Evolutionary conservation across 1,140 invertebrate species (phyloP).

Genomic region (Drosophila orosa): DNA sequence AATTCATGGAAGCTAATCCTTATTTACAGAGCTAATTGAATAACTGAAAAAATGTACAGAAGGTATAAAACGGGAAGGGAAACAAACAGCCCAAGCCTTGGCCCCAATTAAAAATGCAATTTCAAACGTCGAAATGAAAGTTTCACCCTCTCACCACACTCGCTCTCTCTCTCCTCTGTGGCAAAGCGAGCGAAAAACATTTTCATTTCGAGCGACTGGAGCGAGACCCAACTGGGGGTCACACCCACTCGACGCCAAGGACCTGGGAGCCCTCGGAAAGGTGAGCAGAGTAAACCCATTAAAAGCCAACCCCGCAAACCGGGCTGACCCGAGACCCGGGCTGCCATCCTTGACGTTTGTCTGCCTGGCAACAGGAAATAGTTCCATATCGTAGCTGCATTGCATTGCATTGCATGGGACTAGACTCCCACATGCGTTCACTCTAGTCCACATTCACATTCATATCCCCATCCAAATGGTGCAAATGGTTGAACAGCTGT

Average conservation of each 20-base stretch:
- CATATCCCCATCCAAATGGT: conserved; percentile 6
- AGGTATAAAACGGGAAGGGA: not conserved
- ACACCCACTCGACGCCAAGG: conserved; percentile 46
- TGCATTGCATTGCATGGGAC: conserved; percentile 14
- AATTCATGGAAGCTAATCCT: conserved; percentile 1
- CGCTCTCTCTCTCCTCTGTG: conserved; percentile 2
- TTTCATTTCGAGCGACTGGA: conserved; percentile 43
- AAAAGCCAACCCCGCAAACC: conserved; percentile 15
- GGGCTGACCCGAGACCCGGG: too few species aligned
- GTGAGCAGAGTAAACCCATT: conserved; percentile 53
- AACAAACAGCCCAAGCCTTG: conserved; percentile 45
- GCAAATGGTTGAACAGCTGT: conserved; percentile 57
- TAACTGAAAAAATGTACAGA: conserved; percentile 48
- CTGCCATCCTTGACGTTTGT: conserved; percentile 42
- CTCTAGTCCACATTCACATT: conserved; percentile 6
- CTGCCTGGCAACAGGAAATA: conserved; percentile 56
- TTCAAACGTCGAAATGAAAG: conserved; percentile 52
- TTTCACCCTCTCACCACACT: conserved; percentile 19
- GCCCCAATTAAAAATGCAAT: conserved; percentile 67
- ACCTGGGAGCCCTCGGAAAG: conserved; percentile 35
- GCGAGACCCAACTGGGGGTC: conserved; percentile 31
- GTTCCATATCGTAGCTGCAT: conserved; percentile 30
- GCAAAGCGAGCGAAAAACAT: conserved; percentile 49
- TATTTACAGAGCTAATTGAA: conserved; percentile 55
- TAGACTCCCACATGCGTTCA: conserved; percentile 10